These are phyloP conservation scores for Buathra laborator DNA, from an alignment of 2,888 invertebrate genomes.

Conservation along the genomic window DNA sequence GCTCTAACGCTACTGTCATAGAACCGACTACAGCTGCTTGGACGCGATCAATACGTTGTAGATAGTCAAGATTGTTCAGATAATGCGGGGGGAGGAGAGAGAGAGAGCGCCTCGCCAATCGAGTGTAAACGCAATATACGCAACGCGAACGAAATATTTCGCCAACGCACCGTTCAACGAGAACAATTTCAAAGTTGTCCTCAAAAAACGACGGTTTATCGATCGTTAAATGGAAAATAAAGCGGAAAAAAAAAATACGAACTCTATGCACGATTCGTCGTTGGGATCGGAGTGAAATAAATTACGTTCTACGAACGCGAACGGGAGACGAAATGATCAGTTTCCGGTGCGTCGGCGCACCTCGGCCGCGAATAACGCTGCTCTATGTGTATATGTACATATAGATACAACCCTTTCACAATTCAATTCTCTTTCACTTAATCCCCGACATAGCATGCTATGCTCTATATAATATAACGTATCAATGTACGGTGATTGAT, in stretches of 20 bases:
- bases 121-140: constrained; percentile 4
- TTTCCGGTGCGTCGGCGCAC: constrained; percentile 65
- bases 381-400: constrained; percentile 23
- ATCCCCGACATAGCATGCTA: background rate
- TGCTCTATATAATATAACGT: background rate
- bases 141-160: background rate
- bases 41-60: constrained; percentile 83
- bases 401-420: constrained; percentile 33
- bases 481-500: background rate
- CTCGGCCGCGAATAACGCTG: constrained; percentile 41
- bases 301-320: constrained; percentile 45
- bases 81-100: constrained; percentile 57
- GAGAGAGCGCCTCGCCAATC: background rate
- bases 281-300: constrained; percentile 67
- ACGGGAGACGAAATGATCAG: constrained; percentile 56
- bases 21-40: constrained; percentile 79
- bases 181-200: background rate
- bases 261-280: constrained; percentile 57
- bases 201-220: background rate
- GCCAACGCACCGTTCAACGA: background rate
- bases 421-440: constrained; percentile 23
- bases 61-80: constrained; percentile 81
- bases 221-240: background rate
- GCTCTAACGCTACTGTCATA: constrained; percentile 83
- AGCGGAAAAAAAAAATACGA: background rate